Evolutionary conservation across 2,113 vertebrate genomes (phyloP).

Genomic region (Cisticola juncidis): DNA sequence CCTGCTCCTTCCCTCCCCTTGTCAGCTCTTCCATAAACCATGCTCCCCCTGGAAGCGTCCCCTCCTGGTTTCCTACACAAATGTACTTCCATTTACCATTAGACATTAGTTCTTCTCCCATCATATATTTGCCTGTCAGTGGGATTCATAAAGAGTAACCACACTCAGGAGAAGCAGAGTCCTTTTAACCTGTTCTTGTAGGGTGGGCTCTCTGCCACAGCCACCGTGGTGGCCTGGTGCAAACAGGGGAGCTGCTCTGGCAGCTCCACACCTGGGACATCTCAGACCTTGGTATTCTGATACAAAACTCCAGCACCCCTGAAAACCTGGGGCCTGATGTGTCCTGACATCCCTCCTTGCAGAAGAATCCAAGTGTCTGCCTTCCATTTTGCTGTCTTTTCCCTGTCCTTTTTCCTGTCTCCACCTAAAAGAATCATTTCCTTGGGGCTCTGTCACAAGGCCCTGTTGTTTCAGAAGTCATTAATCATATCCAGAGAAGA

Average conservation of each 20-base stretch:
- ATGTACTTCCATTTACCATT: accelerated
- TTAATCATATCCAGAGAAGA: background rate
- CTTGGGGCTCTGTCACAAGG: background rate
- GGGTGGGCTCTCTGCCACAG: background rate
- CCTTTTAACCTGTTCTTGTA: background rate
- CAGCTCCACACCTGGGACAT: background rate
- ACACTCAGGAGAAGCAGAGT: background rate
- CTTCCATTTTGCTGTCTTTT: background rate
- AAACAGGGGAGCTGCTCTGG: background rate
- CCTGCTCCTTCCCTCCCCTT: background rate
- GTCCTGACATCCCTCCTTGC: background rate
- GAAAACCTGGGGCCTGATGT: background rate
- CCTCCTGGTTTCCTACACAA: background rate
- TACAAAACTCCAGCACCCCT: background rate
- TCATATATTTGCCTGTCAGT: background rate
- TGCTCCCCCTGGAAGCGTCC: background rate
- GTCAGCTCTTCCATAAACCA: background rate
- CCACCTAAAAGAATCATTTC: background rate
- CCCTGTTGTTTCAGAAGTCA: background rate
- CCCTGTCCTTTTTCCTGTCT: background rate
- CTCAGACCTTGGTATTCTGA: background rate
- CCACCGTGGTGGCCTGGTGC: accelerated
- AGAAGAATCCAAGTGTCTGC: background rate
- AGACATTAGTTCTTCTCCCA: background rate
- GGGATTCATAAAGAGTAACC: background rate